Conservation (phyloP, 2,888 invertebrate genomes). For the Hemistola chrysoprasaria region DNA sequence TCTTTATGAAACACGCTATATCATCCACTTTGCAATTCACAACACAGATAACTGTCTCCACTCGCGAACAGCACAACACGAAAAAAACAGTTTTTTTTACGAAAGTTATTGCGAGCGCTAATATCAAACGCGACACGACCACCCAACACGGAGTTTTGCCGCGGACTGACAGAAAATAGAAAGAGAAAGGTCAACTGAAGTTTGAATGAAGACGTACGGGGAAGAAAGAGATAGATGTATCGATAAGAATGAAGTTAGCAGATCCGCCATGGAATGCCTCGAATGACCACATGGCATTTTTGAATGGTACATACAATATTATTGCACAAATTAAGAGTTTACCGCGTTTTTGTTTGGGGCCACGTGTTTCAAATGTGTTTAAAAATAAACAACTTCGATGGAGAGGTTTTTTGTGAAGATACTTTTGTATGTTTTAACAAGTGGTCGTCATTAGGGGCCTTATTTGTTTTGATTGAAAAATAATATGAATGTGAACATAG, state of each 20-base stretch:
- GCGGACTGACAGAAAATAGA: conserved; percentile 59
- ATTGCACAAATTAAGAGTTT: conserved; percentile 71
- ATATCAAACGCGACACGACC: conserved; percentile 38
- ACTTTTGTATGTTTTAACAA: conserved; percentile 29
- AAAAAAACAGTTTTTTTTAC: conserved; percentile 65
- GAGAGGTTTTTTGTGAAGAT: conserved; percentile 30
- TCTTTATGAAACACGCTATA: conserved; percentile 22
- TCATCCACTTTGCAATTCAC: conserved; percentile 28
- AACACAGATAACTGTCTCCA: conserved; percentile 22
- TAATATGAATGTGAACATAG: conserved; percentile 6
- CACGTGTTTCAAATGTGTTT: conserved; percentile 62
- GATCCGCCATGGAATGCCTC: conserved; percentile 49
- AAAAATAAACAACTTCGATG: conserved; percentile 41
- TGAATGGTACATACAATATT: conserved; percentile 43
- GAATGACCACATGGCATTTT: conserved; percentile 76
- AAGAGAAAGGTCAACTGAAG: conserved; percentile 56
- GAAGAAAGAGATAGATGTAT: conserved; percentile 44
- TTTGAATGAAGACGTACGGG: conserved; percentile 43
- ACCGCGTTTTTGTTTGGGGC: conserved; percentile 68
- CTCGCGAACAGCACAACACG: conserved; percentile 32
- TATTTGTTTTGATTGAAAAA: conserved; percentile 11
- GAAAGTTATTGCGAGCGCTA: conserved; percentile 64
- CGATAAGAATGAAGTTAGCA: conserved; percentile 60
- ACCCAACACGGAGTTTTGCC: conserved; percentile 32
- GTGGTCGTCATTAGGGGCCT: conserved; percentile 14